Evolutionary conservation across 2,797 vertebrate species (phyloP), one percentile per base, ranked within the genome.

Genomic region (Australoheros facetus): DNA sequence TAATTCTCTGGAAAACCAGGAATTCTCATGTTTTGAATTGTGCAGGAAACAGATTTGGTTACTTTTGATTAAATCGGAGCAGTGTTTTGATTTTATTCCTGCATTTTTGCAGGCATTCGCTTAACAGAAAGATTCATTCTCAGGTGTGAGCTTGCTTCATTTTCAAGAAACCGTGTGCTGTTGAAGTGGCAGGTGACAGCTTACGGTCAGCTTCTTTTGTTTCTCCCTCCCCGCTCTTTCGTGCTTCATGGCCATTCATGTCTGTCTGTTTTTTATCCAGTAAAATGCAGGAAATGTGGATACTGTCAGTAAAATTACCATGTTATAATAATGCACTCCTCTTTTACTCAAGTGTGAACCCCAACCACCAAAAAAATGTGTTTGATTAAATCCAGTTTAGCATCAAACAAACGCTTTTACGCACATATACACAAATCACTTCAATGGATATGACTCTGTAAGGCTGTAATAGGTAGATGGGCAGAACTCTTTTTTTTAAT

Each of bases 241-340:
- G 45, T 91, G 84, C 90, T 85, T 83, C 60, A 56, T 0, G 28
- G 86, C 84, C 86, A 39, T 81, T 69, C 83, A 84, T 91, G 91
- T 94, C 89, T 91, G 91, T 93, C 89, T 91, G 89, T 84, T 88
- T 70, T 85, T 19, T 71, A 58, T 90, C 34, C 66, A 6, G n/a
- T 51, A 60, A 74, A 37, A 77, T 14, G 32, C 71, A 79, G 75
- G 30, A 84, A 82, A 73, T 45, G 55, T 77, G 72, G 72, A 81
- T 23, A 51, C 5, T 28, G 17, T 71, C 71, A 62, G 16, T 34
- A 17, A 71, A 23, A 39, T 53, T 10, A 64, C 3, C 4, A 26
- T 34, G 10, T 48, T n/a, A 39, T 53, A 53, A 32, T 62, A 12
- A 9, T 3, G 39, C 21, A 30, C 39, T 30, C 13, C 3, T 39